Conservation (phyloP, 2,888 invertebrate genomes). For the Epirrita christyi region DNA sequence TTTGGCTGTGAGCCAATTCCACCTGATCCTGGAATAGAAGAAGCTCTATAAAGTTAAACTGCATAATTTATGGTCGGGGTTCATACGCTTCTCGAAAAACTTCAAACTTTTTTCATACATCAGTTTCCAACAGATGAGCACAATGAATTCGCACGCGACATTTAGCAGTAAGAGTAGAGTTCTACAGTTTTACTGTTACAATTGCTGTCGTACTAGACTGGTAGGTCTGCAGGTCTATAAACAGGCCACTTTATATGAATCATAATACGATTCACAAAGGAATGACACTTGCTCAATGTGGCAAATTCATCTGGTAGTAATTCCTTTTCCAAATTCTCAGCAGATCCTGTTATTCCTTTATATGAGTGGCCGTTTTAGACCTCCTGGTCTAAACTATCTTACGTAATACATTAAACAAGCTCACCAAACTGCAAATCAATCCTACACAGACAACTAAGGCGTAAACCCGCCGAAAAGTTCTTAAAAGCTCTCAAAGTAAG, state of each 20-base stretch:
- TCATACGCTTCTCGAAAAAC: background rate
- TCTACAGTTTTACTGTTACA: background rate
- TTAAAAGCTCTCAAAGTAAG: slow-evolving; percentile 10
- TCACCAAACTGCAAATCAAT: background rate
- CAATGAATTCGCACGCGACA: background rate
- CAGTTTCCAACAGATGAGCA: background rate
- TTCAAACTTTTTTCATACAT: background rate
- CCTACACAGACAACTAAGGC: background rate
- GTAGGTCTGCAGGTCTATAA: too few species aligned
- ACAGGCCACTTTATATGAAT: too few species aligned
- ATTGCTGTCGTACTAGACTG: background rate
- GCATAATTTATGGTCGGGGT: background rate
- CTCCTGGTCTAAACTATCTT: too few species aligned
- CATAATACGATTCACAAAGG: too few species aligned
- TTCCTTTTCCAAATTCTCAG: too few species aligned
- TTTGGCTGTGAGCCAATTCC: slow-evolving; percentile 16
- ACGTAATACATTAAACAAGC: background rate
- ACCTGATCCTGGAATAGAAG: slow-evolving; percentile 8
- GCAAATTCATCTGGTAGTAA: too few species aligned
- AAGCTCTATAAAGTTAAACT: background rate
- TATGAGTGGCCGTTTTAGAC: too few species aligned
- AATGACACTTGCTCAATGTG: too few species aligned
- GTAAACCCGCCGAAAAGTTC: background rate
- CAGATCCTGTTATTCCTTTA: too few species aligned
- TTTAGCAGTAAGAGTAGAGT: too few species aligned